phyloP scores from a whole-genome alignment of 2,797 vertebrate species.

The Pipistrellus nathusii region DNA sequence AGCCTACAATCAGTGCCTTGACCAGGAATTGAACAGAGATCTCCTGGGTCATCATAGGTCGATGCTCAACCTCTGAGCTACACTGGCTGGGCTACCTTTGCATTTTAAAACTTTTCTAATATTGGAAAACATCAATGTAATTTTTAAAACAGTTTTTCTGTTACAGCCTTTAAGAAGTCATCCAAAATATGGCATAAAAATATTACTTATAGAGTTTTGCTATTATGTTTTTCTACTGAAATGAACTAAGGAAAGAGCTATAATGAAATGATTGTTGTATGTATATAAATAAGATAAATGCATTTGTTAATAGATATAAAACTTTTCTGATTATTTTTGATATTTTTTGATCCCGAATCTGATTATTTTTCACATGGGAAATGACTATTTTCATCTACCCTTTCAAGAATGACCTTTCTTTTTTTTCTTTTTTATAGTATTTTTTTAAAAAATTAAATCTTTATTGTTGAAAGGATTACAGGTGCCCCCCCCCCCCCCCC shows the following conservation, averaged over 20 bases:
- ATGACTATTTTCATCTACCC: slow-evolving; percentile 11
- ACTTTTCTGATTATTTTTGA: slow-evolving; percentile 18
- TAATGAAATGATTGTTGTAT: slow-evolving; percentile 9
- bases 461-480: too few species aligned
- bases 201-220: neutral
- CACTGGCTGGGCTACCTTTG: neutral
- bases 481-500: too few species aligned
- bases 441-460: too few species aligned
- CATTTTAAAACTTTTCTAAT: slow-evolving; percentile 32
- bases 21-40: too few species aligned
- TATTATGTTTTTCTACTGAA: neutral
- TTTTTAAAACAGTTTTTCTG: neutral
- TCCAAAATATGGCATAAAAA: neutral
- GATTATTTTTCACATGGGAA: neutral
- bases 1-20: too few species aligned
- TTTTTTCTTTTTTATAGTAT: too few species aligned
- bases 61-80: too few species aligned
- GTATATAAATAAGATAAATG: neutral
- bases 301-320: slow-evolving; percentile 21
- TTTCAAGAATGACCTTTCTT: neutral
- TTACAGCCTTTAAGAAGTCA: slow-evolving; percentile 36
- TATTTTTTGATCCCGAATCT: slow-evolving; percentile 15
- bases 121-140: neutral
- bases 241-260: neutral
- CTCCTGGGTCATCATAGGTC: too few species aligned